Evolutionary conservation across 2,888 invertebrate species (phyloP), one percentile per base, ranked within the genome.

Genomic region (Chalcosyrphus nemorum): DNA sequence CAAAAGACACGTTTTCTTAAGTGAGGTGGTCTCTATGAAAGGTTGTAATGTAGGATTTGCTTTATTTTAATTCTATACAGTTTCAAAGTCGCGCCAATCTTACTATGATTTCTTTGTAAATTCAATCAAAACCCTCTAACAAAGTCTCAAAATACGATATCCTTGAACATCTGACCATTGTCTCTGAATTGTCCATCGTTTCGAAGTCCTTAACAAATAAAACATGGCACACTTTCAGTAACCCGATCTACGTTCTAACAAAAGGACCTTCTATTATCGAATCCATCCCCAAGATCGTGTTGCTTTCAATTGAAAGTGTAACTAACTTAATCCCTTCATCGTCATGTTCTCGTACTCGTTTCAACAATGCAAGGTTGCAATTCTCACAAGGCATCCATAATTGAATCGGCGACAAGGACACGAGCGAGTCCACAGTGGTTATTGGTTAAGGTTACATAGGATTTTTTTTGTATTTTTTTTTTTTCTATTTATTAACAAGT

Each of bases 351-450:
- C 54, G 1, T 21, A 13, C 56, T 75, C 65, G 35, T 45, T 68
- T 27, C 45, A 57, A 65, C 57, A 76, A 66, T 50, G 66, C 75
- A 66, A 59, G 59, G 66, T 66, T 76, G 76, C 76, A 68, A 21
- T 27, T 38, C 19, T 6, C 19, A 45, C 11, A 54, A 74, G n/a
- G 24, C 61, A 82, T 56, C 66, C 66, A 56, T 82, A 82, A 82
- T 82, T 82, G 78, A 82, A 82, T 82, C 72, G 61, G 45, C 74
- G 66, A 78, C 82, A 82, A 78, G 82, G 78, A 78, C 72, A 74
- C 66, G 47, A 66, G 24, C 66, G 47, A 66, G 24, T 50, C 24
- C 6, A 59, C 70, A 56, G 68, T 47, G 45, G 63, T 43, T 63
- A 75, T 63, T 68, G 81, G 75, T 63, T 63, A 59, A 71, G 71